Evolutionary conservation across 2,797 vertebrate genomes (phyloP).

Genomic region (Mormyrops boulengeri): DNA sequence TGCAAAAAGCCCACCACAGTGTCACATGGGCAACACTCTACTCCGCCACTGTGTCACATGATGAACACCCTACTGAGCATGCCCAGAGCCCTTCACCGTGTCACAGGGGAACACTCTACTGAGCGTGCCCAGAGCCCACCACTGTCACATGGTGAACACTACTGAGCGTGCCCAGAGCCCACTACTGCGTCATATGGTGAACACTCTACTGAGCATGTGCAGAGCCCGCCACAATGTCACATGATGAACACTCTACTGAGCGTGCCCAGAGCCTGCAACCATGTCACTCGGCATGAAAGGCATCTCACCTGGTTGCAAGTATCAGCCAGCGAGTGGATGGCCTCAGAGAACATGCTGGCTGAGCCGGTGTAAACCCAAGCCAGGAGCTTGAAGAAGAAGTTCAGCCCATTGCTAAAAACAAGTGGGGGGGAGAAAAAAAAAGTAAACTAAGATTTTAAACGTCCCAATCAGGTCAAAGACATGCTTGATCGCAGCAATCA

Average conservation of each 20-base stretch:
- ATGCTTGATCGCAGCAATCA: background rate
- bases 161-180: background rate
- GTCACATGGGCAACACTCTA: background rate
- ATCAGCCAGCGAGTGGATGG: constrained; percentile 94
- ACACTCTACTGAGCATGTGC: background rate
- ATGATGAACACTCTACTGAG: background rate
- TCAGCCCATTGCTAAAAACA: constrained; percentile 84
- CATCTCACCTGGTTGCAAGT: constrained; percentile 87
- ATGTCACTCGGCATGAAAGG: no score
- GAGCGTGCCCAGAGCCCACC: background rate
- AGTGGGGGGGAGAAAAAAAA: no score
- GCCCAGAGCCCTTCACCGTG: no score
- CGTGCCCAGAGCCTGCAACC: constrained; percentile 28
- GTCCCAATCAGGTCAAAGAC: background rate
- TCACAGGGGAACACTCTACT: background rate
- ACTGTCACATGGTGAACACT: background rate
- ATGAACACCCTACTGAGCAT: no score
- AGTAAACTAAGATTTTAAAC: background rate
- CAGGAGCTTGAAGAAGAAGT: constrained; percentile 97
- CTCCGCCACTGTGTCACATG: background rate
- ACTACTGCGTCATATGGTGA: background rate
- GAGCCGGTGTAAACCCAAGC: constrained; percentile 98
- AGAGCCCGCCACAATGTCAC: background rate
- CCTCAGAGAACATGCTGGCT: constrained; percentile 98
- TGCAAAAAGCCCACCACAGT: background rate